Evolutionary conservation across 2,113 vertebrate species (phyloP).

Genomic region (Cynopterus brachyotis): DNA sequence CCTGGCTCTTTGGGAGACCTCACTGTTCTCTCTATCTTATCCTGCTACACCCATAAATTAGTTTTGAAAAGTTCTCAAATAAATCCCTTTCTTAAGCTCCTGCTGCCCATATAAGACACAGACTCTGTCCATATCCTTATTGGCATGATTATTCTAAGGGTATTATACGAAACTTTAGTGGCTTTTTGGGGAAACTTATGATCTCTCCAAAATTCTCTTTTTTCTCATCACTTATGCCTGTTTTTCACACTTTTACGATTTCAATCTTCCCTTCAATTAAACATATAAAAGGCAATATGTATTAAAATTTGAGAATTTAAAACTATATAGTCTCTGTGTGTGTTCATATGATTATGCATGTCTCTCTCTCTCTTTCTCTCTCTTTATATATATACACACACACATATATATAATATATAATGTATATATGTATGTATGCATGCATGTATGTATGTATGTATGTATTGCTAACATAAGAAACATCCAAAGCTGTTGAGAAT

Average conservation of each 20-base stretch:
- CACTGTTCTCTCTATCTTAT: not conserved
- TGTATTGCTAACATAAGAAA: not conserved
- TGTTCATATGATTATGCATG: not conserved
- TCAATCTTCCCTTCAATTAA: not conserved
- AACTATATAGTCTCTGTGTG: not conserved
- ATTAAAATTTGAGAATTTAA: not conserved
- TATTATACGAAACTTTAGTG: not conserved
- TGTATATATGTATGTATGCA: no score
- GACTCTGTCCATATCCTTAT: not conserved
- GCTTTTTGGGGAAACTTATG: not conserved
- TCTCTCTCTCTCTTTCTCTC: no score
- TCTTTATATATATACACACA: no score
- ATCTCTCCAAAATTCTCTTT: not conserved
- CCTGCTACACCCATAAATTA: not conserved
- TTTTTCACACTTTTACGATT: not conserved
- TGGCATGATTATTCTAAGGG: not conserved
- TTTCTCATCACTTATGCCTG: not conserved
- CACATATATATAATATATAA: no score
- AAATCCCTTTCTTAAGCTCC: not conserved
- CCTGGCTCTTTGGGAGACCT: not conserved
- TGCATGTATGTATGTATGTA: no score
- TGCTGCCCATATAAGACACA: not conserved
- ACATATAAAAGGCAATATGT: not conserved
- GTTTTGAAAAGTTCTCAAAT: not conserved
- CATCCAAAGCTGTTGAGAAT: not conserved